Conservation (phyloP, 2,888 invertebrate genomes). For the Heliconius hortense region DNA sequence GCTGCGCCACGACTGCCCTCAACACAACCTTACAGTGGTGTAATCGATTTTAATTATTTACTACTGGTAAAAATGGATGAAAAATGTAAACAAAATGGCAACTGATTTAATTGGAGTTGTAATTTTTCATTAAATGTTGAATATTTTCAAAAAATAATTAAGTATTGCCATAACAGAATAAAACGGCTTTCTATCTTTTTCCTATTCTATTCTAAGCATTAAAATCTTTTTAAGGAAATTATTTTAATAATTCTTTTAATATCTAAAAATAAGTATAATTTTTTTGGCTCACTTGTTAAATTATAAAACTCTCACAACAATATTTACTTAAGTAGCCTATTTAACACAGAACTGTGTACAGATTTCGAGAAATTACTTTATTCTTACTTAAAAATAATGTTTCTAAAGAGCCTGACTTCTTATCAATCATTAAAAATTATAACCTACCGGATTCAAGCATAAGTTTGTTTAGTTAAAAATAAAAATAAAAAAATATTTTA, state of each 20-base stretch:
- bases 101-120: neutral
- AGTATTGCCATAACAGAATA: neutral
- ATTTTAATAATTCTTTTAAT: no score
- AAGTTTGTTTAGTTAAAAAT: neutral
- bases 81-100: neutral
- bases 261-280: no score
- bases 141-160: neutral
- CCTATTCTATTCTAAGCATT: no score
- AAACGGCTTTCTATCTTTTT: neutral
- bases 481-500: no score
- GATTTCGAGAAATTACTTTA: neutral
- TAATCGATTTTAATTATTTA: neutral
- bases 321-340: neutral
- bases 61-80: neutral
- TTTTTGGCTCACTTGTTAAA: no score
- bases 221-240: no score
- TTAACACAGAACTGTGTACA: neutral
- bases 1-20: no score
- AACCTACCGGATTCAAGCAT: neutral
- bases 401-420: neutral
- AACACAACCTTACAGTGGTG: neutral
- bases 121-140: neutral
- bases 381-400: neutral
- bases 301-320: neutral
- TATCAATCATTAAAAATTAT: neutral